These are phyloP conservation scores for Sthenelais limicola DNA, from an alignment of 2,888 invertebrate species.

Conservation along the genomic window DNA sequence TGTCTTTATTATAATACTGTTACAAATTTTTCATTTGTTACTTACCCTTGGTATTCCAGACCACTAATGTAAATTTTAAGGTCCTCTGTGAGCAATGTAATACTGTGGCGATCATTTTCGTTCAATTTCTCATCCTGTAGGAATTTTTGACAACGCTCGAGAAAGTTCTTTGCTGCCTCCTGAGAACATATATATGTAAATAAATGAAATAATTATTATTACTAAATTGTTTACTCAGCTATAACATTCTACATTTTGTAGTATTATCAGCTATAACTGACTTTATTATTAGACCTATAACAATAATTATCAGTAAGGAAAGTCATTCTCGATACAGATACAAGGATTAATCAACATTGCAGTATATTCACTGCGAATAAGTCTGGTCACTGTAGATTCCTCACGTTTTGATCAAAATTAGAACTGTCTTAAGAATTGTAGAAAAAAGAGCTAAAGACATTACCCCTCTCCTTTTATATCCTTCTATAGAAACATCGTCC, in stretches of 20 bases:
- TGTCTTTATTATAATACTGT: no score
- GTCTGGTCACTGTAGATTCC: no score
- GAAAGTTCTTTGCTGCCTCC: constrained; percentile 36
- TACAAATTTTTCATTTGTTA: no score
- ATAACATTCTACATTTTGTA: not conserved
- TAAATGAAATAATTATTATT: not conserved
- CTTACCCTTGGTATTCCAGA: constrained; percentile 35
- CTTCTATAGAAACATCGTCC: constrained; percentile 55
- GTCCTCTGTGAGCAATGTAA: constrained; percentile 35
- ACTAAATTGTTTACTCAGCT: not conserved
- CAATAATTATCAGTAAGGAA: no score
- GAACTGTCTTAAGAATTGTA: not conserved
- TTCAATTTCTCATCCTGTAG: not conserved
- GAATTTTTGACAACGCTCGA: constrained; percentile 29
- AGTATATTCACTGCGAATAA: no score
- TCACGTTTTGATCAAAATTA: not conserved
- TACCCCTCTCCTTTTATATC: constrained; percentile 51
- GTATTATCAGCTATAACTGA: not conserved
- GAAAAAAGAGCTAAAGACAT: not conserved
- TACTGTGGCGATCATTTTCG: constrained; percentile 33
- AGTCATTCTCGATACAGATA: no score
- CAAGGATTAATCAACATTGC: no score
- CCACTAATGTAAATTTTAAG: constrained; percentile 35
- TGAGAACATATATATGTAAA: not conserved
- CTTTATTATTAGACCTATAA: not conserved